phyloP scores from a whole-genome alignment of 2,113 vertebrate species.

The Elgaria multicarinata region DNA sequence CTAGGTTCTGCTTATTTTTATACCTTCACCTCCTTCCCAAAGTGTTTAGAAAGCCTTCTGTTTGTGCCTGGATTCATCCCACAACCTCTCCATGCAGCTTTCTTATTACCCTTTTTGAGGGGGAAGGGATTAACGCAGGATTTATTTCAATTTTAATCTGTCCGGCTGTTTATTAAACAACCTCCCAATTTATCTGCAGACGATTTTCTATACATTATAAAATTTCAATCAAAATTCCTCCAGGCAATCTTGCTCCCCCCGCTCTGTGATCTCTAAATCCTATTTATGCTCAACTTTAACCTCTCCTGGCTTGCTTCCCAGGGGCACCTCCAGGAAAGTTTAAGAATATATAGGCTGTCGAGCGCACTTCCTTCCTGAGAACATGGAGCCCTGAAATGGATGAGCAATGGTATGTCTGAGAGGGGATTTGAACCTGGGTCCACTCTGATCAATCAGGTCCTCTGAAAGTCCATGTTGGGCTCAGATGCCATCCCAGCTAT shows the following conservation, averaged over 20 bases:
- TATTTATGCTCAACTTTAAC: conserved; percentile 45
- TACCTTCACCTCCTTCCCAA: conserved; percentile 58
- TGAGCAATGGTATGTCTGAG: background rate
- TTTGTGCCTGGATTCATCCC: conserved; percentile 64
- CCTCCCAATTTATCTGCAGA: conserved; percentile 68
- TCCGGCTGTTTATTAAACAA: conserved; percentile 71
- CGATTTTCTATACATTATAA: conserved; percentile 73
- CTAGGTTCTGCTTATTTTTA: conserved; percentile 71
- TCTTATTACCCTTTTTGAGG: conserved; percentile 8
- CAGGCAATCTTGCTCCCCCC: conserved; percentile 47
- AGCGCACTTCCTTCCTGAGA: background rate
- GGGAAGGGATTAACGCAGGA: conserved; percentile 57
- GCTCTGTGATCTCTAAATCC: conserved; percentile 61
- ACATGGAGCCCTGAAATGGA: no score
- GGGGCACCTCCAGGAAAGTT: background rate
- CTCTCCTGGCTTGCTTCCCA: conserved; percentile 41
- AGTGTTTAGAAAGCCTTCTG: conserved; percentile 70
- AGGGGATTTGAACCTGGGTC: background rate
- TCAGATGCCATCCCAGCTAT: background rate
- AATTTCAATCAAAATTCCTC: conserved; percentile 77
- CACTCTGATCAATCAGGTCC: background rate
- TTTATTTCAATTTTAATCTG: conserved; percentile 70
- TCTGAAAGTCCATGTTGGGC: no score
- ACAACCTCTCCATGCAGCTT: conserved; percentile 39
- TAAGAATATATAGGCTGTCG: background rate